Conservation (phyloP, 2,888 invertebrate genomes). For the Himalopsyche kuldschensis region DNA sequence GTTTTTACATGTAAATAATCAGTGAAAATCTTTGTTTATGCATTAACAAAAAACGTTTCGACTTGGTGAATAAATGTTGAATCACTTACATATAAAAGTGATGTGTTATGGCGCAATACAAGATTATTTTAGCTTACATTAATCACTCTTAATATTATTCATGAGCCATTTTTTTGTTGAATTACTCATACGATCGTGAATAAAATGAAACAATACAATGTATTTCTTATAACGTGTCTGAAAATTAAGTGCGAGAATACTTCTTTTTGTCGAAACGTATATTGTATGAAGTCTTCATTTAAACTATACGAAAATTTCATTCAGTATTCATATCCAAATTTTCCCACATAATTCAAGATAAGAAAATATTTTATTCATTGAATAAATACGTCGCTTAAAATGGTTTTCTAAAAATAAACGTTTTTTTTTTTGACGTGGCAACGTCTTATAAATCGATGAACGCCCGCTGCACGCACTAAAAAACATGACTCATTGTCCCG, state of each 20-base stretch:
- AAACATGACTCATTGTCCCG: no score
- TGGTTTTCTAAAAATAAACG: background rate
- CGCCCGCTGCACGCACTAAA: no score
- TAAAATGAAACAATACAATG: background rate
- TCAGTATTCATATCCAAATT: background rate
- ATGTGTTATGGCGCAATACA: no score
- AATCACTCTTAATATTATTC: background rate
- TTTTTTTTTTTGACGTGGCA: no score
- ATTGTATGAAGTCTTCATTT: background rate
- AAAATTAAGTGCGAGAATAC: background rate
- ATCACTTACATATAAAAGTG: no score
- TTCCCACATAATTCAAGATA: background rate
- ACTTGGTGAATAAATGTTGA: no score
- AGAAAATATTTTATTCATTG: background rate
- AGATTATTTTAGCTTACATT: background rate
- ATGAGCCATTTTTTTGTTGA: background rate
- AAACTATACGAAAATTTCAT: background rate
- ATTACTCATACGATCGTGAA: background rate
- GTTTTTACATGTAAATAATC: no score
- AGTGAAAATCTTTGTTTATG: no score
- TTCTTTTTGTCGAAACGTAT: background rate
- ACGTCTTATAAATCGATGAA: no score
- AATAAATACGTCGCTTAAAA: background rate
- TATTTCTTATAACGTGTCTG: background rate
- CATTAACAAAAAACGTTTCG: no score